These are phyloP conservation scores for Orbicella faveolata DNA, from an alignment of 64 coral and sea anemone genomes.

Conservation along the genomic window DNA sequence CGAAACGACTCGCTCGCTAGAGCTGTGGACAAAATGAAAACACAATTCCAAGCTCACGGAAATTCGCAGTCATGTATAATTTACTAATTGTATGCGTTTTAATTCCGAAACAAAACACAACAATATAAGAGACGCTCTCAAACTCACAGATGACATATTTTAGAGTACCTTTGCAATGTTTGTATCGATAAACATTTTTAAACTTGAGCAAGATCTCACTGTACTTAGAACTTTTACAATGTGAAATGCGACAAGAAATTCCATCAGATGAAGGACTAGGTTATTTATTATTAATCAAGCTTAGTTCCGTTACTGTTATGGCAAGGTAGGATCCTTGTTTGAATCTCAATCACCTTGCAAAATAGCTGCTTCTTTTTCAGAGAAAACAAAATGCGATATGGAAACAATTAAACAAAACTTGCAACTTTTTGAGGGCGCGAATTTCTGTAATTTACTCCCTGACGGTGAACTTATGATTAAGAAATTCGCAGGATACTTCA, in stretches of 20 bases:
- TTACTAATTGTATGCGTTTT: not conserved
- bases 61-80: slow-evolving; percentile 20
- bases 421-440: not conserved
- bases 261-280: not conserved
- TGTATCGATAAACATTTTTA: not conserved
- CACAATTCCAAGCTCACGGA: slow-evolving; percentile 18
- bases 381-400: not conserved
- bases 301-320: not conserved
- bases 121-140: not conserved
- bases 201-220: not conserved
- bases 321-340: not conserved
- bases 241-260: not conserved
- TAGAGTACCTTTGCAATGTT: not conserved
- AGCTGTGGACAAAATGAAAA: not conserved
- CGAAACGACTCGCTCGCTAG: not conserved
- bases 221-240: not conserved
- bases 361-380: not conserved
- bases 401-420: not conserved
- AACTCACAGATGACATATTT: not conserved
- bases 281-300: slow-evolving; percentile 24
- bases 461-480: not conserved
- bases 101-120: slow-evolving; percentile 24
- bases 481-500: not conserved
- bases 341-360: not conserved
- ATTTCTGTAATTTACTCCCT: not conserved